Percentiles rank a stretch among this genome's conserved stretches.
These are phyloP conservation scores for Synergus japonicus DNA, from an alignment of 2,888 invertebrate genomes.

Conservation along the genomic window DNA sequence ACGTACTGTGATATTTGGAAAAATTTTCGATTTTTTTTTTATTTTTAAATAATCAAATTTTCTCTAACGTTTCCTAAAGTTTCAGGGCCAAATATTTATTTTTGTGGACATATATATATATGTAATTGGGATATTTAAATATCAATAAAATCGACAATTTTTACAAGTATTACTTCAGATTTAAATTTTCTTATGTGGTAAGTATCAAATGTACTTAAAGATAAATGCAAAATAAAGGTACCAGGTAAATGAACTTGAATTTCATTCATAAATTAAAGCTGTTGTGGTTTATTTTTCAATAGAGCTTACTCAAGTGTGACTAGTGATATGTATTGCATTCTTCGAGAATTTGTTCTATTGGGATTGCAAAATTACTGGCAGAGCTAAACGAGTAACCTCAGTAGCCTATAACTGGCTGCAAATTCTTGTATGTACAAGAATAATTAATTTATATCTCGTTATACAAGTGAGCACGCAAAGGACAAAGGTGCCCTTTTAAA, in stretches of 20 bases:
- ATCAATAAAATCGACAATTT: too few relatives aligned
- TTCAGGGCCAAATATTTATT: too few relatives aligned
- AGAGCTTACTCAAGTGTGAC: constrained; percentile 1
- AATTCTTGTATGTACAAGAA: constrained; percentile 4
- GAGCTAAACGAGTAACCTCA: constrained; percentile 10
- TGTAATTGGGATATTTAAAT: too few relatives aligned
- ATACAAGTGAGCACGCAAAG: background rate
- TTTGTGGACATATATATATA: too few relatives aligned
- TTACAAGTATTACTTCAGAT: too few relatives aligned
- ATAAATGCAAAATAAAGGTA: background rate
- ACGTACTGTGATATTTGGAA: too few relatives aligned
- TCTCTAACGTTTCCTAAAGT: too few relatives aligned
- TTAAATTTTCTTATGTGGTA: too few relatives aligned
- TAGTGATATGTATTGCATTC: constrained; percentile 11
- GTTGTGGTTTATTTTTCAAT: background rate
- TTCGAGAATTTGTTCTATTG: background rate
- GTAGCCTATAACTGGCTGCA: background rate
- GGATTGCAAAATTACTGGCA: constrained; percentile 6
- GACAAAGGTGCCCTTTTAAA: background rate
- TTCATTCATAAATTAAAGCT: constrained; percentile 18
- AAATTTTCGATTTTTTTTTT: too few relatives aligned
- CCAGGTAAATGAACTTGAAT: constrained; percentile 18
- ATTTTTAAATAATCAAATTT: too few relatives aligned
- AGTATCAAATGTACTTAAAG: background rate
- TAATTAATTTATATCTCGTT: constrained; percentile 8